Conservation (phyloP, 2,797 vertebrate species). For the Xenentodon cancila region DNA sequence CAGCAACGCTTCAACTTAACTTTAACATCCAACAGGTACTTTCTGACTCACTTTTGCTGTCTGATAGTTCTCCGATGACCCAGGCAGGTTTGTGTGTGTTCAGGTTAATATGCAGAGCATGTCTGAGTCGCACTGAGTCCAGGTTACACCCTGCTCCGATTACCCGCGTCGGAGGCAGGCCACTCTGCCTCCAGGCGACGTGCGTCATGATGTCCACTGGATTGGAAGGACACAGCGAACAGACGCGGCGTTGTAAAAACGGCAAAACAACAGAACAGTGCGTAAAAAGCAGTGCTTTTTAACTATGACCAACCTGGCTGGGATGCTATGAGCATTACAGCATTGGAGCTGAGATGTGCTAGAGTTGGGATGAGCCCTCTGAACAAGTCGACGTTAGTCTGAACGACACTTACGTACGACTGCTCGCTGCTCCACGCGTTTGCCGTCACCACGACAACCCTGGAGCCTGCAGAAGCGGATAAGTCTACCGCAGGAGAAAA, state of each 20-base stretch:
- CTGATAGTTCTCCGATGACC: conserved; percentile 93
- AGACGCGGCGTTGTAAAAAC: not conserved
- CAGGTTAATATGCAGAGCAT: conserved; percentile 84
- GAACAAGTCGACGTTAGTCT: conserved; percentile 94
- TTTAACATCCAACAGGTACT: no score
- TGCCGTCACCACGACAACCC: conserved; percentile 89
- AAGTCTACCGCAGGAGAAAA: conserved; percentile 79
- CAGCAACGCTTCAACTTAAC: no score
- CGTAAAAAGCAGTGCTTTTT: not conserved
- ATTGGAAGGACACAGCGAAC: not conserved
- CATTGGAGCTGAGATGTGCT: conserved; percentile 83
- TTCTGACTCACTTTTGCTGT: conserved; percentile 87
- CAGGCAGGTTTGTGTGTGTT: conserved; percentile 85
- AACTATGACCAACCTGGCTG: conserved; percentile 87
- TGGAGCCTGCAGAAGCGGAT: conserved; percentile 87
- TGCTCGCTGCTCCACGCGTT: conserved; percentile 91
- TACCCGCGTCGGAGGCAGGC: conserved; percentile 86
- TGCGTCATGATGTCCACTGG: conserved; percentile 96
- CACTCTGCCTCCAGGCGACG: conserved; percentile 93
- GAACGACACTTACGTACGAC: conserved; percentile 90
- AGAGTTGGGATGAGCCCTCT: conserved; percentile 86
- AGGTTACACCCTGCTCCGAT: conserved; percentile 95
- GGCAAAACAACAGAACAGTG: not conserved
- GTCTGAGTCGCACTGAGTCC: conserved; percentile 89
- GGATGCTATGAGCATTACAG: conserved; percentile 90